phyloP scores from a whole-genome alignment of 1,140 invertebrate species.

The Psilanteris sp. region DNA sequence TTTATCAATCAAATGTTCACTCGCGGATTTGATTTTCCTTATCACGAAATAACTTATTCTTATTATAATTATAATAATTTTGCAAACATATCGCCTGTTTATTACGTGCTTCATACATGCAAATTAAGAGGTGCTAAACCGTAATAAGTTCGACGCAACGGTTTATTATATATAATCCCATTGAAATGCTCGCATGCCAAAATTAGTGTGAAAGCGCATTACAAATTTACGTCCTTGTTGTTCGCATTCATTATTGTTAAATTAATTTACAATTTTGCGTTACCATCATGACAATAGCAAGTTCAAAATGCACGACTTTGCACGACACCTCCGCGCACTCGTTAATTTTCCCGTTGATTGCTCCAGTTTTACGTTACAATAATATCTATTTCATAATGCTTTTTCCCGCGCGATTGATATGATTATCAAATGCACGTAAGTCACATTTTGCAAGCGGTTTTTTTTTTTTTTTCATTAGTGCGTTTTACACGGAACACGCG shows the following conservation, averaged over 20 bases:
- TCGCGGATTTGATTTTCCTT: no score
- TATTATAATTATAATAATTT: no score
- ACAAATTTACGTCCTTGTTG: slow-evolving; percentile 24
- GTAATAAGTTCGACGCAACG: slow-evolving; percentile 19
- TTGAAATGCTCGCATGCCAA: slow-evolving; percentile 10
- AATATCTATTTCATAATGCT: slow-evolving; percentile 2
- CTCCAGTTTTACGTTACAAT: slow-evolving; percentile 1
- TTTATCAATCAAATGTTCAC: no score
- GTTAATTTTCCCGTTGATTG: not conserved
- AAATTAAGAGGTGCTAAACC: slow-evolving; percentile 5
- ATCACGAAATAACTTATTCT: no score
- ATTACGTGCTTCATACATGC: slow-evolving; percentile 1
- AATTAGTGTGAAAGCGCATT: slow-evolving; percentile 33
- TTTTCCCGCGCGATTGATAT: no score
- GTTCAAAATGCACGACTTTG: not conserved
- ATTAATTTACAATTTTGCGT: slow-evolving; percentile 28
- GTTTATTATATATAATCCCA: slow-evolving; percentile 12
- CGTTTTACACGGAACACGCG: not conserved
- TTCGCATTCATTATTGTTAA: slow-evolving; percentile 11
- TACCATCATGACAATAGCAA: not conserved
- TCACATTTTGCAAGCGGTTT: no score
- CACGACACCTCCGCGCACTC: no score
- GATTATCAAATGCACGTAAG: no score
- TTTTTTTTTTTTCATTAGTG: slow-evolving; percentile 1
- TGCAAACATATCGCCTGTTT: slow-evolving; percentile 2